Percentiles rank a stretch among this genome's conserved stretches.
These are phyloP conservation scores for Pao palembangensis DNA, from an alignment of 2,113 vertebrate species.

Conservation along the genomic window DNA sequence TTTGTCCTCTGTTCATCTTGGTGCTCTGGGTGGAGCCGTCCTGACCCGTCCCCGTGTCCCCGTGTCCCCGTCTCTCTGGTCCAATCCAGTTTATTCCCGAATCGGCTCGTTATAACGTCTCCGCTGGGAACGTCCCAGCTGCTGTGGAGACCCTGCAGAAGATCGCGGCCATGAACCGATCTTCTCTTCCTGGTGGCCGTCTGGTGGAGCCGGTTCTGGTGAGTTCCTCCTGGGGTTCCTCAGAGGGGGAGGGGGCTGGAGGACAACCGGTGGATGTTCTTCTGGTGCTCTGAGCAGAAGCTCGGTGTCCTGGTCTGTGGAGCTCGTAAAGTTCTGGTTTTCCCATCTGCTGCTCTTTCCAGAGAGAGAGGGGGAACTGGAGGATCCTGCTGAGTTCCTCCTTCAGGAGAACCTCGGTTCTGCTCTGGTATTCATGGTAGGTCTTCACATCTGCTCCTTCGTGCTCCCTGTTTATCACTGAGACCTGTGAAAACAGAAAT, in stretches of 20 bases:
- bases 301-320: too few species aligned
- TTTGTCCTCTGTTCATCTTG: conserved; percentile 32
- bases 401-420: conserved; percentile 83
- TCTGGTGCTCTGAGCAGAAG: too few species aligned
- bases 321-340: too few species aligned
- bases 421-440: conserved; percentile 94
- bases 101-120: conserved; percentile 85
- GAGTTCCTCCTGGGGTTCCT: not conserved
- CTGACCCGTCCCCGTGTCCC: not conserved
- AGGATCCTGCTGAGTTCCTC: conserved; percentile 77
- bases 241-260: too few species aligned
- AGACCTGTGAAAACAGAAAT: too few species aligned
- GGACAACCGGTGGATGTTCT: too few species aligned
- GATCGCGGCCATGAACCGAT: conserved; percentile 82
- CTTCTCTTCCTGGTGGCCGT: conserved; percentile 76
- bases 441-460: not conserved
- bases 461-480: not conserved
- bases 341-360: conserved; percentile 12
- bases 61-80: not conserved
- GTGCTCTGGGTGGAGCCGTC: too few species aligned
- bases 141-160: conserved; percentile 77
- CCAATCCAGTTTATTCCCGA: conserved; percentile 88
- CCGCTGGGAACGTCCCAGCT: conserved; percentile 75
- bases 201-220: conserved; percentile 79
- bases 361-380: conserved; percentile 84